A percentile compares a stretch with the other conserved stretches of the same genome.
Evolutionary conservation across 2,113 vertebrate genomes (phyloP).

Genomic region (Equus quagga): DNA sequence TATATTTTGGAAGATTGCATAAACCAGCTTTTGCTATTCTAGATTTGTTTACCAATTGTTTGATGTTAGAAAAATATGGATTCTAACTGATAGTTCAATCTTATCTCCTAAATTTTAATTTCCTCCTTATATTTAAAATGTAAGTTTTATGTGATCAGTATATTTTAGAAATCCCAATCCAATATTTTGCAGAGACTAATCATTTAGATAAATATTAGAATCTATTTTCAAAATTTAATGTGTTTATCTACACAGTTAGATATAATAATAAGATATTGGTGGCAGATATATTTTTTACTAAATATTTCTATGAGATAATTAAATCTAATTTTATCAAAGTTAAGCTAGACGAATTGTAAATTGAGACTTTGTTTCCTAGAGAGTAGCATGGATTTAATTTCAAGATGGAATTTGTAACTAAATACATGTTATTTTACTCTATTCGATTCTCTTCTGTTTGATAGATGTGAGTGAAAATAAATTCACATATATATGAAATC

Average conservation of each 20-base stretch:
- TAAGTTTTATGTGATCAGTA: not conserved
- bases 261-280: constrained; percentile 29
- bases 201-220: not conserved
- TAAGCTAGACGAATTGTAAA: not conserved
- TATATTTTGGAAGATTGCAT: not conserved
- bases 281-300: not conserved
- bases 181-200: not conserved
- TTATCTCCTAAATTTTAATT: not conserved
- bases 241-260: not conserved
- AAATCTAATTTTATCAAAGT: not conserved
- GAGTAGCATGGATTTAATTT: not conserved
- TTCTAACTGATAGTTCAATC: not conserved
- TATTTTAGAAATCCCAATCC: not conserved
- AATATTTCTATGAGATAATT: not conserved
- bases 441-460: not conserved
- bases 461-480: not conserved
- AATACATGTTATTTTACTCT: not conserved
- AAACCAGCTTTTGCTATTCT: not conserved
- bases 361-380: not conserved
- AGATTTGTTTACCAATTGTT: not conserved
- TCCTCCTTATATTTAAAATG: not conserved
- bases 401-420: not conserved
- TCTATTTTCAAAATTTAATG: not conserved
- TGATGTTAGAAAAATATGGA: not conserved
- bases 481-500: not conserved